phyloP scores from a whole-genome alignment of 2,888 invertebrate genomes.

The Hirudinaria manillensis region DNA sequence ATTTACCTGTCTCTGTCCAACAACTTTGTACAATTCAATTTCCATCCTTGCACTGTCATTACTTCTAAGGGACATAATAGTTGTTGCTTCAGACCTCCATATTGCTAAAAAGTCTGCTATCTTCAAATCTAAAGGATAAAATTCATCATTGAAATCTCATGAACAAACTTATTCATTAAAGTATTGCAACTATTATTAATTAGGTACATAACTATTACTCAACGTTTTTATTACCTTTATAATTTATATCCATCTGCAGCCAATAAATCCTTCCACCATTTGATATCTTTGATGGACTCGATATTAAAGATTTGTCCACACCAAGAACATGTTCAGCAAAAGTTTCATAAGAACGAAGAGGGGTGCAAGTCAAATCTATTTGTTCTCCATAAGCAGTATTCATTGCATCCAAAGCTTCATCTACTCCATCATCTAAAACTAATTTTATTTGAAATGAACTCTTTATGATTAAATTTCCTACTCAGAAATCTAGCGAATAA shows the following conservation, averaged over 20 bases:
- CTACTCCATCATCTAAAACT: constrained; percentile 32
- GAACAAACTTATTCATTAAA: background rate
- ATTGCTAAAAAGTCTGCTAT: constrained; percentile 16
- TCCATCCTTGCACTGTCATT: constrained; percentile 27
- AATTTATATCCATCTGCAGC: constrained; percentile 29
- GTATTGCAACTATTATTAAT: background rate
- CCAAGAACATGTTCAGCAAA: constrained; percentile 35
- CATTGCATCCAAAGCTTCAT: constrained; percentile 27
- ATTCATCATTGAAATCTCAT: background rate
- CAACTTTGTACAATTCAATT: constrained; percentile 31
- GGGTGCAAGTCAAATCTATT: constrained; percentile 25
- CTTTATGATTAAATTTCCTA: background rate
- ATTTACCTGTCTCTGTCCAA: constrained; percentile 29
- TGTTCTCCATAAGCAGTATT: constrained; percentile 33
- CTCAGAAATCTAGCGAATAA: background rate
- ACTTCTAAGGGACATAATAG: constrained; percentile 17
- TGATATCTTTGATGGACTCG: constrained; percentile 4
- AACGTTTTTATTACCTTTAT: constrained; percentile 15
- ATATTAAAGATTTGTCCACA: constrained; percentile 23
- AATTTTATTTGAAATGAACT: no score
- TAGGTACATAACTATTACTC: background rate
- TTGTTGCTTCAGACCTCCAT: constrained; percentile 28
- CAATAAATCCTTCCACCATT: constrained; percentile 30
- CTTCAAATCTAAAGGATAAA: constrained; percentile 7
- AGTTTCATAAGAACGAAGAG: constrained; percentile 27